A percentile compares a stretch with the other conserved stretches of the same genome.
phyloP scores from a whole-genome alignment of 2,888 invertebrate genomes.

The Tortricodes alternella region DNA sequence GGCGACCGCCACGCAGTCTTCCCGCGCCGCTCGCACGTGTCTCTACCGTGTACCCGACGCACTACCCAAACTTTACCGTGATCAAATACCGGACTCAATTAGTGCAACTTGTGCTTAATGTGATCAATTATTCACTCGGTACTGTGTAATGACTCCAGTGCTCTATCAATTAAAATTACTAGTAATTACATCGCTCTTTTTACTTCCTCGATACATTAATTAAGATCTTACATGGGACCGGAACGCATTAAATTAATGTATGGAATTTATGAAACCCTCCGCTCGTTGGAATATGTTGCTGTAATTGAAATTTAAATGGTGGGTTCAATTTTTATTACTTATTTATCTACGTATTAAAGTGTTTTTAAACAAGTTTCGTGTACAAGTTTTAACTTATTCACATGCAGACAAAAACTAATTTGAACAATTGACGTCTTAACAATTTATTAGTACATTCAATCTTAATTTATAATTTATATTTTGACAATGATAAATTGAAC shows the following conservation, averaged over 20 bases:
- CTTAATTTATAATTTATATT: too few relatives aligned
- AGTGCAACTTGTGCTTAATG: constrained; percentile 49
- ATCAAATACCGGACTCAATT: constrained; percentile 18
- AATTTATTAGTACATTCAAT: too few relatives aligned
- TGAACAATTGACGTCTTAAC: too few relatives aligned
- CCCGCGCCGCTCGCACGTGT: constrained; percentile 80
- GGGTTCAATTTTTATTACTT: constrained; percentile 45
- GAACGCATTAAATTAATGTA: constrained; percentile 68
- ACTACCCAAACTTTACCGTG: constrained; percentile 18
- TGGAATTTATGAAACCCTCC: constrained; percentile 62
- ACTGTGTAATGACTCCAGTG: constrained; percentile 63
- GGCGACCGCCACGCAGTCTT: constrained; percentile 81
- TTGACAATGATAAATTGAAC: too few relatives aligned
- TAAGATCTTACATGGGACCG: constrained; percentile 71
- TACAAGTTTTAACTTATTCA: not conserved
- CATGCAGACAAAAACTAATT: too few relatives aligned
- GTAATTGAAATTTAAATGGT: constrained; percentile 71
- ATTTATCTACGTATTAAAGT: not conserved
- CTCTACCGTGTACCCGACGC: constrained; percentile 64
- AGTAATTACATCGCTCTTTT: constrained; percentile 71
- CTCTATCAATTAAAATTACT: constrained; percentile 63
- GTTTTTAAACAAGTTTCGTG: not conserved
- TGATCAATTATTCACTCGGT: constrained; percentile 37
- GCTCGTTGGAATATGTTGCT: constrained; percentile 62
- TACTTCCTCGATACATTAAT: constrained; percentile 72